Evolutionary conservation across 2,888 invertebrate genomes (phyloP).

Genomic region (Meteorus cinctellus): DNA sequence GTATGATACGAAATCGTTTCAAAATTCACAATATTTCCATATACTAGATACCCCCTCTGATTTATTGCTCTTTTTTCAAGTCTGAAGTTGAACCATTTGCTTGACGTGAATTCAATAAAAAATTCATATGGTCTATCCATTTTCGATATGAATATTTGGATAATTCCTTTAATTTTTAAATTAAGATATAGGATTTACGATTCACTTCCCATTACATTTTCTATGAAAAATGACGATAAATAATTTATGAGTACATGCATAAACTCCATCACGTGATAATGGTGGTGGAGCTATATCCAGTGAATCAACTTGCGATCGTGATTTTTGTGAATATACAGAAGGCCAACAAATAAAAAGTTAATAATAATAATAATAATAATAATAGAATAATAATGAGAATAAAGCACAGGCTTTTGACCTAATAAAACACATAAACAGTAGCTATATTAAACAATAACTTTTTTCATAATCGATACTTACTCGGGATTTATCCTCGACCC

Average conservation of each 20-base stretch:
- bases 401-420: constrained; percentile 24
- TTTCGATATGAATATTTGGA: too few relatives aligned
- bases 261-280: background rate
- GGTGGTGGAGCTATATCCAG: background rate
- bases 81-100: background rate
- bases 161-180: too few relatives aligned
- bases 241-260: constrained; percentile 22
- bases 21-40: background rate
- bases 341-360: background rate
- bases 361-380: constrained; percentile 32
- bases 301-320: background rate
- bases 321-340: background rate
- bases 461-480: constrained; percentile 55
- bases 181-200: too few relatives aligned
- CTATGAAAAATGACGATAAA: background rate
- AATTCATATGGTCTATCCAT: background rate
- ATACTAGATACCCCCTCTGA: too few relatives aligned
- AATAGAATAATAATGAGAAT: constrained; percentile 29
- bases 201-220: background rate
- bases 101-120: background rate
- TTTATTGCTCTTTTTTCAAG: background rate
- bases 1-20: background rate
- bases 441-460: constrained; percentile 40
- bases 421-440: constrained; percentile 21
- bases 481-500: constrained; percentile 48